phyloP scores from a whole-genome alignment of 2,888 invertebrate species.

The Myathropa florea region DNA sequence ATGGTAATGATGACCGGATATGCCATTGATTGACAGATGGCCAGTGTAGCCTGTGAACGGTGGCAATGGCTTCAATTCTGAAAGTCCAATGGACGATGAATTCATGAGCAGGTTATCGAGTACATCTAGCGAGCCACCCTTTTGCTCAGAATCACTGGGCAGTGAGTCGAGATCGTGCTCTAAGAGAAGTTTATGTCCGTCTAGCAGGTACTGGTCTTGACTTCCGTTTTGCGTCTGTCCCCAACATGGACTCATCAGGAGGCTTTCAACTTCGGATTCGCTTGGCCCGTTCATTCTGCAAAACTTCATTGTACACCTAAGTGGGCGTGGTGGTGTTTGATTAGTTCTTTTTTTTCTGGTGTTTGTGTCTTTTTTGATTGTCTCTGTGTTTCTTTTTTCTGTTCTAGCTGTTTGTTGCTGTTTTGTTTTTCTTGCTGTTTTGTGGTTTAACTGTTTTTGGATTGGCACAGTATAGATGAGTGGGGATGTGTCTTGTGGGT shows the following conservation, averaged over 20 bases:
- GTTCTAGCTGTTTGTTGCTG: neutral
- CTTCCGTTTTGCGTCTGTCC: constrained; percentile 81
- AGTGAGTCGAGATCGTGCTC: constrained; percentile 83
- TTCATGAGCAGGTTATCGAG: constrained; percentile 85
- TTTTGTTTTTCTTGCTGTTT: neutral
- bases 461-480: constrained; percentile 44
- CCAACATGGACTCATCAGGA: constrained; percentile 88
- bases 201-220: constrained; percentile 82
- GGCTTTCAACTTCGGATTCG: constrained; percentile 85
- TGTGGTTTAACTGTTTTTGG: neutral
- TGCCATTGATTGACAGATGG: constrained; percentile 92
- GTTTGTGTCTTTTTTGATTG: neutral
- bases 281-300: constrained; percentile 82
- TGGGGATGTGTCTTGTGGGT: constrained; percentile 30
- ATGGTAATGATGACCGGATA: constrained; percentile 93
- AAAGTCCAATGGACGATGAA: constrained; percentile 83
- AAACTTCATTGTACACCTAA: constrained; percentile 83
- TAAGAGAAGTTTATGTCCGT: constrained; percentile 82
- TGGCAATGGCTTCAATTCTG: constrained; percentile 92
- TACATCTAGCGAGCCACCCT: constrained; percentile 83
- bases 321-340: constrained; percentile 24
- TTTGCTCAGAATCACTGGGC: constrained; percentile 80
- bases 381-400: neutral
- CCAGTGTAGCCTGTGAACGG: constrained; percentile 94
- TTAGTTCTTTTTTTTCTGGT: neutral